phyloP scores from a whole-genome alignment of 1,140 invertebrate genomes.

The Brachionus koreanus region DNA sequence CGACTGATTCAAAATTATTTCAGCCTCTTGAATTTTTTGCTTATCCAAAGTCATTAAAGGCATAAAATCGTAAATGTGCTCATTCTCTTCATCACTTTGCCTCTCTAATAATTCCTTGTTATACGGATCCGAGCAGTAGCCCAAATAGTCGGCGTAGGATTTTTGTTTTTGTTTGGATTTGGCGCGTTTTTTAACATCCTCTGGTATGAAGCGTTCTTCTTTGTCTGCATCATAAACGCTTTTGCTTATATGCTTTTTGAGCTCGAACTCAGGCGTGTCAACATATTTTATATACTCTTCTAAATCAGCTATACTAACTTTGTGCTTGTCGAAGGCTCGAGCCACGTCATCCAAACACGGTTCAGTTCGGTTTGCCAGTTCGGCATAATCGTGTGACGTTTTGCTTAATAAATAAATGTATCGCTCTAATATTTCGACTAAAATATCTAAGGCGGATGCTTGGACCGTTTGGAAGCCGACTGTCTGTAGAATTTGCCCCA shows the following conservation, averaged over 20 bases:
- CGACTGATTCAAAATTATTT: neutral
- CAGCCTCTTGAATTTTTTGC: neutral
- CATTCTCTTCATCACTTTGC: slow-evolving; percentile 36
- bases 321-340: neutral
- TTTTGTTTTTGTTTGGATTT: slow-evolving; percentile 3
- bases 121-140: neutral
- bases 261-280: slow-evolving; percentile 25
- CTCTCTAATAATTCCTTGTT: slow-evolving; percentile 28
- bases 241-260: neutral
- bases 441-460: slow-evolving; percentile 5
- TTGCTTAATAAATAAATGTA: slow-evolving; percentile 32
- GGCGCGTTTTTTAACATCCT: neutral
- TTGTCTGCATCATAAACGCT: neutral
- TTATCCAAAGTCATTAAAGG: slow-evolving; percentile 25
- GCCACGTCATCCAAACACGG: slow-evolving; percentile 34
- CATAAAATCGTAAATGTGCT: slow-evolving; percentile 24
- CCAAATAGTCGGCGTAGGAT: neutral
- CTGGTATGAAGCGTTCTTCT: neutral
- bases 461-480: slow-evolving; percentile 40
- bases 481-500: slow-evolving; percentile 11
- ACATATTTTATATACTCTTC: slow-evolving; percentile 30
- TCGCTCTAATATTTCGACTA: slow-evolving; percentile 33
- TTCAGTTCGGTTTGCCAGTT: slow-evolving; percentile 9
- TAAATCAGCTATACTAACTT: neutral
- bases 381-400: slow-evolving; percentile 17